Evolutionary conservation across 2,888 invertebrate genomes (phyloP).

Genomic region (Odontocerum albicorne): DNA sequence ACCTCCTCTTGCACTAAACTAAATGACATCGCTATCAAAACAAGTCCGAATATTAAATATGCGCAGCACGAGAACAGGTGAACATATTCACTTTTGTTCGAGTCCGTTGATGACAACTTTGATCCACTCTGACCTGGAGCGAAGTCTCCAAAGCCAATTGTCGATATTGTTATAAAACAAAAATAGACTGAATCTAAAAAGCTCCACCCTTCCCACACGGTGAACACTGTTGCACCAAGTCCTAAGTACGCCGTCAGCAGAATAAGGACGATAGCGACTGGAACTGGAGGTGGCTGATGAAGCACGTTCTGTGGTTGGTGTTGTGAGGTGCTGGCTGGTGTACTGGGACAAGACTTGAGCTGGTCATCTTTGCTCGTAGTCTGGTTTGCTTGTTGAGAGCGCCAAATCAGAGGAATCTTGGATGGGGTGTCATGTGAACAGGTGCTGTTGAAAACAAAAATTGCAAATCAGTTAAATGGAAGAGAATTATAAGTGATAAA

Average conservation of each 20-base stretch:
- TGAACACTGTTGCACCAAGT: constrained; percentile 75
- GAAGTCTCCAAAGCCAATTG: constrained; percentile 80
- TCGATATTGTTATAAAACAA: constrained; percentile 82
- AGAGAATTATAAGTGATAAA: too few relatives aligned
- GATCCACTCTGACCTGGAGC: constrained; percentile 62
- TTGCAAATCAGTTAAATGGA: too few relatives aligned
- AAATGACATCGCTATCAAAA: constrained; percentile 83
- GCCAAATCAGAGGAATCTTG: constrained; percentile 71
- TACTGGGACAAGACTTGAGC: constrained; percentile 41
- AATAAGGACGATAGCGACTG: constrained; percentile 60
- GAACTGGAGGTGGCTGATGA: constrained; percentile 46
- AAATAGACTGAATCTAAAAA: constrained; percentile 82
- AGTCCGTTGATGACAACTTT: constrained; percentile 50
- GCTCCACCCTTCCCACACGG: constrained; percentile 79
- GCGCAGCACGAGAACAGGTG: constrained; percentile 80
- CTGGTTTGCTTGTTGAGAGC: constrained; percentile 50
- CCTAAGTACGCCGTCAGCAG: constrained; percentile 74
- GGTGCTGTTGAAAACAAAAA: constrained; percentile 39
- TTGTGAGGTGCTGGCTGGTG: constrained; percentile 47
- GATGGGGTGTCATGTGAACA: constrained; percentile 75
- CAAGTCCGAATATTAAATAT: constrained; percentile 76
- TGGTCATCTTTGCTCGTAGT: constrained; percentile 26
- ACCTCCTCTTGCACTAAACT: constrained; percentile 82
- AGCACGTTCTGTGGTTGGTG: constrained; percentile 48
- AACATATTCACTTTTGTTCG: constrained; percentile 55